Base-by-base conservation (phyloP, 2,113 vertebrate genomes). In the Apteryx owenii region DNA sequence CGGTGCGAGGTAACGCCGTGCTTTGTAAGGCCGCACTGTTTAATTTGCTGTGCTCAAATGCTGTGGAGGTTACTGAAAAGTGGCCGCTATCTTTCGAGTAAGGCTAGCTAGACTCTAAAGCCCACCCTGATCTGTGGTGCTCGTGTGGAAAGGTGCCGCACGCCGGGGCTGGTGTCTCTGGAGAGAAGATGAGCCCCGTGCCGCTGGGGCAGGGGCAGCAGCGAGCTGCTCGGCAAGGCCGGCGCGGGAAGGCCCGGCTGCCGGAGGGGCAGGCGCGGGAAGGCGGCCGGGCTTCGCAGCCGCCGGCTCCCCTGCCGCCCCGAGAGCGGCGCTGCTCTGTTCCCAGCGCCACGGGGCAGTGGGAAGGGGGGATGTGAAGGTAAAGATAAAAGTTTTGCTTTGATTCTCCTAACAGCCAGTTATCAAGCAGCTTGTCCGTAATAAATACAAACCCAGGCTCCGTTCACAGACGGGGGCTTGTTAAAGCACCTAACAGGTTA, bases 311-410 rank as follows among this genome's bases (percentile, higher is more conserved):
- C 36, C 36, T 38, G 36, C 36, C 36, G 36, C 36, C 36, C 36
- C 36, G 36, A 38, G 36, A 38, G 36, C 36, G 36, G 36, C 36
- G 36, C 36, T 38, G 36, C 42, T 42, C 42, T 11, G 42, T 42
- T 97, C 93, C 95, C 48, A 16, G 89, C 88, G 95, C 97, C 96
- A 95, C 97, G 97, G 95, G 72, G 2, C 64, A 36, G 53, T 96
- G 95, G 97, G 14, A 97, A 96, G 82, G 91, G 62, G 97, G 97
- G 94, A 96, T 97, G 97, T 93, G 69, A 91, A 81, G 65, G 83
- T 68, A 96, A 95, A 96, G 98, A 96, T 82, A 96, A 96, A 97
- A 97, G 95, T 98, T 97, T 92, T 89, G 75, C 92, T 95, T 97
- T 88, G 76, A 66, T 98, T 97, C 78, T 94, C 71, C 33, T 82